Conservation (phyloP, 2,797 vertebrate genomes). For the Fundulus diaphanus region DNA sequence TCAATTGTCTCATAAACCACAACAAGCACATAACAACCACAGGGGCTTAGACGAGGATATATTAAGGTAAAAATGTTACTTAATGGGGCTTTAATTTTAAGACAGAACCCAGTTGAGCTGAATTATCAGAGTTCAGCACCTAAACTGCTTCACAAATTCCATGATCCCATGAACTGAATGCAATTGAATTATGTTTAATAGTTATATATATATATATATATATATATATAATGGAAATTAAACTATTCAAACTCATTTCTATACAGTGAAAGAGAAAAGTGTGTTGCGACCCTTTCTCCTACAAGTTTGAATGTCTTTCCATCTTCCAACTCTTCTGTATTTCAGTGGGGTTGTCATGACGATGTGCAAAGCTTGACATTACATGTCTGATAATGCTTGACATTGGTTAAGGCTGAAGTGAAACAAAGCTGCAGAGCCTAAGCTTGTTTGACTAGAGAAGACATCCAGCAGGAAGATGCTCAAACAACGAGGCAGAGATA, state of each 20-base stretch:
- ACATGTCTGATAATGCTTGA: conserved; percentile 61
- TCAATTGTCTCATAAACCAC: too few species aligned
- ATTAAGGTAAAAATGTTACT: too few species aligned
- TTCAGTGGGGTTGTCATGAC: conserved; percentile 64
- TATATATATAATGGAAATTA: too few species aligned
- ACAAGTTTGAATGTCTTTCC: neutral
- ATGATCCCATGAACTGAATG: too few species aligned
- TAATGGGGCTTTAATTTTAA: neutral
- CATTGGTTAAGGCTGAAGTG: conserved; percentile 40
- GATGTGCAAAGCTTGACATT: conserved; percentile 55
- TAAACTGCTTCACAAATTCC: neutral
- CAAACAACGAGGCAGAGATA: neutral
- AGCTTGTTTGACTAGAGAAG: conserved; percentile 29
- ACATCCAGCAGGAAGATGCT: neutral
- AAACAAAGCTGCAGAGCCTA: conserved; percentile 32
- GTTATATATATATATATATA: too few species aligned
- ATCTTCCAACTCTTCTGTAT: conserved; percentile 8
- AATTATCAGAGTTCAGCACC: neutral
- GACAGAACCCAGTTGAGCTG: neutral
- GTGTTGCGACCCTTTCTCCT: neutral
- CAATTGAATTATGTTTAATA: neutral
- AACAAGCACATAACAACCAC: too few species aligned
- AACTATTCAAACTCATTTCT: neutral
- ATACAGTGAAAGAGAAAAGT: neutral
- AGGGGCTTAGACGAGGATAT: too few species aligned